Evolutionary conservation across 2,797 vertebrate genomes (phyloP).

Genomic region (Numenius phaeopus): DNA sequence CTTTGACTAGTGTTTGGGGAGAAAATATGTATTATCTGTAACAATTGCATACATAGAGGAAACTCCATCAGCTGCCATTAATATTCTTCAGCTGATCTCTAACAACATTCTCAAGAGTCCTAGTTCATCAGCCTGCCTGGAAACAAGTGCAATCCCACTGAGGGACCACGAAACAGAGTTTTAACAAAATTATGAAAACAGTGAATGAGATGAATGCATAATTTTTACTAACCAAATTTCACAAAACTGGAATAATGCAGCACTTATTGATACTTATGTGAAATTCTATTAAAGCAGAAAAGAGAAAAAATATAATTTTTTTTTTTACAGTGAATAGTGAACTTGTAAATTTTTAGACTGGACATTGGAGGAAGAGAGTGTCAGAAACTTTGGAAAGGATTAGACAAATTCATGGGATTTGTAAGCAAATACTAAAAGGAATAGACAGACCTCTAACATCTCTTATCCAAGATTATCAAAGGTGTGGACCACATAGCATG

Average conservation of each 20-base stretch:
- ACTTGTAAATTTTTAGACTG: background rate
- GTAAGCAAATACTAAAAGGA: background rate
- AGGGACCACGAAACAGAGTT: background rate
- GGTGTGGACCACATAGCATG: accelerated
- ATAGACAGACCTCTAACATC: background rate
- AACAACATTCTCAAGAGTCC: background rate
- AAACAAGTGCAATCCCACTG: background rate
- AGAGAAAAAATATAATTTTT: background rate
- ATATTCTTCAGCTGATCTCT: background rate
- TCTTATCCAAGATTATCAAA: background rate
- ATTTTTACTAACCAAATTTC: background rate
- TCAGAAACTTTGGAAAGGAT: background rate
- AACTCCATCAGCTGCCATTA: background rate
- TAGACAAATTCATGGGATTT: background rate
- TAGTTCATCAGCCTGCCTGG: background rate
- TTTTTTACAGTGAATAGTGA: background rate
- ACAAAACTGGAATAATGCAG: background rate
- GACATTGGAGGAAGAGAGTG: background rate
- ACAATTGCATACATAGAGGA: background rate
- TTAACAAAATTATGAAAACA: background rate
- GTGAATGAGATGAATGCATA: background rate
- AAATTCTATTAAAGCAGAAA: background rate
- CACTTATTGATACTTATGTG: background rate
- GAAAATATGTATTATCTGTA: background rate
- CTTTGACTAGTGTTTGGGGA: background rate